These are phyloP conservation scores for Ictidomys tridecemlineatus DNA, from an alignment of 2,113 vertebrate genomes.

Conservation along the genomic window DNA sequence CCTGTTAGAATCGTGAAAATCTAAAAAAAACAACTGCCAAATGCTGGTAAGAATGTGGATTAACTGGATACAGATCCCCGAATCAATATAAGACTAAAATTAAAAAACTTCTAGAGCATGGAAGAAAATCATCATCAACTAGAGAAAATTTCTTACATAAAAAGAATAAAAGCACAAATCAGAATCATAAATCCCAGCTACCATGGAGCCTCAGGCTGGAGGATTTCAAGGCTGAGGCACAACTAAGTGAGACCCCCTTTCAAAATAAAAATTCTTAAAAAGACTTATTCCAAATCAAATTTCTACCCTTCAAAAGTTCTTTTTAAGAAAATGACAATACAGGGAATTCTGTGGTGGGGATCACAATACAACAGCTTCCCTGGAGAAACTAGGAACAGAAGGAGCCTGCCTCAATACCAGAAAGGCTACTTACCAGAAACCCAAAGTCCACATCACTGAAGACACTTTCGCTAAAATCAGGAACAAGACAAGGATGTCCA, in stretches of 20 bases:
- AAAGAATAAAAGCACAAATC: neutral
- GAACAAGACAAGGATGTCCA: too few relatives aligned
- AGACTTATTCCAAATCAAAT: neutral
- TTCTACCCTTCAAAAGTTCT: neutral
- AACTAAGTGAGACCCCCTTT: neutral
- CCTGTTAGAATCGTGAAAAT: neutral
- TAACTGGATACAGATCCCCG: neutral
- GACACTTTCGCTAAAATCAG: neutral
- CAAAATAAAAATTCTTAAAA: neutral
- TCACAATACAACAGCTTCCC: neutral
- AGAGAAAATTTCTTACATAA: neutral
- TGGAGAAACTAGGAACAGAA: neutral
- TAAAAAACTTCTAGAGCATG: neutral
- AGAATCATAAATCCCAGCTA: neutral
- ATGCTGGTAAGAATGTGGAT: neutral
- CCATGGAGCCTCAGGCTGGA: too few relatives aligned
- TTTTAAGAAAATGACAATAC: neutral
- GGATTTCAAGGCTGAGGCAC: neutral
- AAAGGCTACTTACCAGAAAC: neutral
- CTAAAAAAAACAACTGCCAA: neutral
- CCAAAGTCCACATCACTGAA: neutral
- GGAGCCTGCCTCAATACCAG: too few relatives aligned
- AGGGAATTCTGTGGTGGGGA: neutral
- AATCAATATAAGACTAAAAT: neutral
- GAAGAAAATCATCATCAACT: neutral